Percentiles rank a stretch among this genome's conserved stretches.
Conservation (phyloP, 1,140 invertebrate species). For the Drosophila pallidifrons region DNA sequence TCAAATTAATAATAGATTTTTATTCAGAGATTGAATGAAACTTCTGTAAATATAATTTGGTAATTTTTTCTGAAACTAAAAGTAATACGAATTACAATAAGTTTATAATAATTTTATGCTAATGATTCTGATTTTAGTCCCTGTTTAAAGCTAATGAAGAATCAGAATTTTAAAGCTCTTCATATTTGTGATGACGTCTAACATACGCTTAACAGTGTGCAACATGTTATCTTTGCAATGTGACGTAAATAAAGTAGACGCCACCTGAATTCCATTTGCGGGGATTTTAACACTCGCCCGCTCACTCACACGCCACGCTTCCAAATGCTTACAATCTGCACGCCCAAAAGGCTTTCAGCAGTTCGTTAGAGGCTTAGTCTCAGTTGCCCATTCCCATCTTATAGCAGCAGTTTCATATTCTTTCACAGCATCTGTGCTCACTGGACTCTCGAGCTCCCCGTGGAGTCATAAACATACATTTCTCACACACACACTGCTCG, state of each 20-base stretch:
- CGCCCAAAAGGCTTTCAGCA: constrained; percentile 42
- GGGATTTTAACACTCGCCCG: constrained; percentile 32
- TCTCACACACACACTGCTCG: constrained; percentile 25
- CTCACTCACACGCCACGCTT: constrained; percentile 3
- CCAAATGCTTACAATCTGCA: neutral
- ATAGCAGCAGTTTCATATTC: constrained; percentile 12
- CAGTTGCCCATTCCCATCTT: constrained; percentile 4
- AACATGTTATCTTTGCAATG: constrained; percentile 19
- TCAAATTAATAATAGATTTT: too few relatives aligned
- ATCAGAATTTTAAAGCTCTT: too few relatives aligned
- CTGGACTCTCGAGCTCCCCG: constrained; percentile 42
- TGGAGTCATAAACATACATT: constrained; percentile 77
- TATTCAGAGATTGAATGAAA: too few relatives aligned
- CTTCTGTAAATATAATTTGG: too few relatives aligned
- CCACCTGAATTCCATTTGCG: constrained; percentile 22
- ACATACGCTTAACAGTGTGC: constrained; percentile 25
- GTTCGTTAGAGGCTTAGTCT: constrained; percentile 48
- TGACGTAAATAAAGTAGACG: constrained; percentile 22
- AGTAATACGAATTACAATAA: too few relatives aligned
- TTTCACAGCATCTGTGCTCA: constrained; percentile 36
- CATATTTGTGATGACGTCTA: neutral
- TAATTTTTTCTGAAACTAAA: too few relatives aligned
- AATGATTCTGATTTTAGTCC: too few relatives aligned
- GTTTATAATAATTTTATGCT: too few relatives aligned
- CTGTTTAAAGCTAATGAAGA: too few relatives aligned